Evolutionary conservation across 35 echinoderm and acorn worm genomes (phyloP), one percentile per base, ranked within the genome.

Genomic region (Eucidaris tribuloides): DNA sequence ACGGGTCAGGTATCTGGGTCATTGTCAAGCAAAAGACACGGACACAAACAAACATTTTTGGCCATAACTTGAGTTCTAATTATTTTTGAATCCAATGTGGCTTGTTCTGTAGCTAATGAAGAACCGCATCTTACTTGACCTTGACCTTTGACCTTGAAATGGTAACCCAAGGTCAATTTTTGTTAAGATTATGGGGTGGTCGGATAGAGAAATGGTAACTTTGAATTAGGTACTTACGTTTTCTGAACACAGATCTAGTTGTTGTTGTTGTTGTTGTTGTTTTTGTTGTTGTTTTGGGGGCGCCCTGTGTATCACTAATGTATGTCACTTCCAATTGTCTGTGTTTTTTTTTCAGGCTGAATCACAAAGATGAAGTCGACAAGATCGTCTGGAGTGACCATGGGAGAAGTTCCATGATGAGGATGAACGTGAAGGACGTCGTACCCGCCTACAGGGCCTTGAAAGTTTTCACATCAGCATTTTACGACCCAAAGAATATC

Each of bases 341-440:
- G 37, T 40, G 44, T 19, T 85, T 48, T 4, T 33, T 79, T 65
- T 32, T 42, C 24, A 91, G 89, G 37, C 43, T 91, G 76, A 76
- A 91, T 42, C 58, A 83, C 22, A 32, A 37, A 23, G 71, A 45
- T 17, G 66, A 76, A 58, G 42, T 83, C 0, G 43, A 44, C 9
- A 48, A 76, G 3, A 57, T 91, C 2, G 42, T 78, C 31, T 54
- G 77, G 34, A 91, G 89, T 56, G 89, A 91, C 33, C 89, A 91
- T 27, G 83, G 89, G 14, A 30, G 89, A 65, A 59, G 81, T 32
- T 48, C 89, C 14, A 91, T 91, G 89, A 24, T 91, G 2, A 45
- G 89, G 22, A 68, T 80, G 35, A 71, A 81, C 2, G 45, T 35
- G 9, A 5, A 58, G 25, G 11, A 80, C 19, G 72, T 91, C 11